These are phyloP conservation scores for Urophycis tenuis DNA, from an alignment of 2,797 vertebrate species.

Conservation along the genomic window DNA sequence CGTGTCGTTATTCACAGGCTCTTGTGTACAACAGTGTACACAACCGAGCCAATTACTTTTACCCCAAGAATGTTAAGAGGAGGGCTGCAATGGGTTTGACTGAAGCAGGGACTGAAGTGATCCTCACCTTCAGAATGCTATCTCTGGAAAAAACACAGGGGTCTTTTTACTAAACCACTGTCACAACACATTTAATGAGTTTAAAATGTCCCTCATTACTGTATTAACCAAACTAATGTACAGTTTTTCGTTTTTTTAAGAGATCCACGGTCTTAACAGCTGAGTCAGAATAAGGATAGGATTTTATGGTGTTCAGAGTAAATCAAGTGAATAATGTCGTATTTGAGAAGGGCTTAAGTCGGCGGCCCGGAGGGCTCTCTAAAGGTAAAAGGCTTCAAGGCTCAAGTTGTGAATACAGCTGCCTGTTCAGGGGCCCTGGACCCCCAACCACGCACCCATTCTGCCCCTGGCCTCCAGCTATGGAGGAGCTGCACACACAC, in stretches of 20 bases:
- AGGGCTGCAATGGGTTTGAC: background rate
- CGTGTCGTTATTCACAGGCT: too few species aligned
- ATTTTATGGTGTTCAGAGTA: slow-evolving; percentile 43
- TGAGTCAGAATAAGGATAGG: slow-evolving; percentile 14
- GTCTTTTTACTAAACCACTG: too few species aligned
- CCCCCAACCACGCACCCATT: slow-evolving; percentile 30
- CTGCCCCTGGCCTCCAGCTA: slow-evolving; percentile 43
- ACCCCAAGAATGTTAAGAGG: background rate
- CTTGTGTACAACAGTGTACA: too few species aligned
- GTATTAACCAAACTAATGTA: background rate
- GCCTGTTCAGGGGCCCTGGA: slow-evolving; percentile 44
- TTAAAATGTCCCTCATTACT: background rate
- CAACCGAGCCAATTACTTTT: background rate
- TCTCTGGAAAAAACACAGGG: background rate
- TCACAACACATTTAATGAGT: too few species aligned
- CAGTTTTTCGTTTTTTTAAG: slow-evolving; percentile 19
- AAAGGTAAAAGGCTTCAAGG: slow-evolving; percentile 50
- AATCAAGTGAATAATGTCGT: slow-evolving; percentile 12
- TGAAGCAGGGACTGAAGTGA: background rate
- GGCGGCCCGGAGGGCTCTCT: slow-evolving; percentile 46
- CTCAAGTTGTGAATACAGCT: slow-evolving; percentile 63
- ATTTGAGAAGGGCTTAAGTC: slow-evolving; percentile 46
- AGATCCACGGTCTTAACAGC: background rate
- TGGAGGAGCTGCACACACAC: slow-evolving; percentile 41
- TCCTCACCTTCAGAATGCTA: background rate